phyloP scores from a whole-genome alignment of 2,113 vertebrate species.

The Puntigrus tetrazona region DNA sequence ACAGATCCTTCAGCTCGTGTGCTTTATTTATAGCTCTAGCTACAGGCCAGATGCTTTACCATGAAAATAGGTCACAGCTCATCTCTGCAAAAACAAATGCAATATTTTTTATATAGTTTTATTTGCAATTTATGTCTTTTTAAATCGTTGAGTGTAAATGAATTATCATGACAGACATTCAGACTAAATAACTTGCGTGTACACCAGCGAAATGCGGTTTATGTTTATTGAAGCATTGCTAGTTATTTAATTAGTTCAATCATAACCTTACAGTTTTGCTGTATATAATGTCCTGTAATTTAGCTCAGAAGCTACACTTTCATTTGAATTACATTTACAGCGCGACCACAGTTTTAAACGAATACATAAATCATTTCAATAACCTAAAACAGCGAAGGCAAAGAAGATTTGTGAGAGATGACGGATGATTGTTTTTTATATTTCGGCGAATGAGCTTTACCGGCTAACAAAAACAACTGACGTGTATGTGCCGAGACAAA shows the following conservation, averaged over 20 bases:
- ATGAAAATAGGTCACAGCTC: conserved; percentile 65
- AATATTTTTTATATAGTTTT: conserved; percentile 48
- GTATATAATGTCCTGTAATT: background rate
- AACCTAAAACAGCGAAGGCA: background rate
- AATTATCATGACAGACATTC: background rate
- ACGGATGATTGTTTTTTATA: background rate
- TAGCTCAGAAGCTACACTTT: background rate
- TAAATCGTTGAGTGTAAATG: background rate
- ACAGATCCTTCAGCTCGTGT: background rate
- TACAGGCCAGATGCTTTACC: background rate
- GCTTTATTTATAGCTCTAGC: conserved; percentile 21
- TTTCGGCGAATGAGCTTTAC: background rate
- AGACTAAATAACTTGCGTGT: background rate
- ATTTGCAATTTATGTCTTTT: background rate
- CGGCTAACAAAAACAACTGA: conserved; percentile 22
- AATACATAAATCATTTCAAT: background rate
- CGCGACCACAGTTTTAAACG: background rate
- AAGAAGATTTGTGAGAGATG: background rate
- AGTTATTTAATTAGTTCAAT: background rate
- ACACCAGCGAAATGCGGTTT: background rate
- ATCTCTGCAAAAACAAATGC: conserved; percentile 30
- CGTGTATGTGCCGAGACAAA: background rate
- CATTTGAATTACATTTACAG: background rate
- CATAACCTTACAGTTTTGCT: background rate
- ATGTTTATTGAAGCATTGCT: background rate